Evolutionary conservation across 2,888 invertebrate genomes (phyloP), one percentile per base, ranked within the genome.

Genomic region (Conistra vaccinii): DNA sequence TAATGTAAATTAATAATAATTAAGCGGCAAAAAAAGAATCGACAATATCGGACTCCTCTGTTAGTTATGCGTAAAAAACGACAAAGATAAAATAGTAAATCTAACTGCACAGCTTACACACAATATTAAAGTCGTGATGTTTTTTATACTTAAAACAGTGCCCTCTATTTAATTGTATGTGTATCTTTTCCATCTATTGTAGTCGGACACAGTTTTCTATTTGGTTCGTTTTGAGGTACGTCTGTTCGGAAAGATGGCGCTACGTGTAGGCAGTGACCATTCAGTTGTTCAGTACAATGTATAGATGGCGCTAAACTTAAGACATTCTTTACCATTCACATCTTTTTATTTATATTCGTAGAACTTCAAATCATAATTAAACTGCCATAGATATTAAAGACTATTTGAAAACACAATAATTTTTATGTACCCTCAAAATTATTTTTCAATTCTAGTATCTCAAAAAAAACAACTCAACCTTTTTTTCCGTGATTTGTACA

Each of bases 211-310:
- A 2, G 29, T 48, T 45, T 2, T 10, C 5, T 14, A 6, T 32
- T 9, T 2, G 0, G 9, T 51, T 32, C 20, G 4, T 42, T 57
- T 55, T 58, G 1, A 1, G 58, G n/a, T 1, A 10, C 1, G 0
- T 2, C n/a, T 6, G 0, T 39, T 39, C 1, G 0, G 14, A 29
- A 0, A 86, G 84, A 69, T 86, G 73, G 17, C 75, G 58, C 6
- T 53, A 32, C 20, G n/a, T 39, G 14, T 61, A 12, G 2, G 35
- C 1, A 17, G 32, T 10, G n/a, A 48, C 2, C 1, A 29, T 12
- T 26, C 26, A 35, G 23, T 48, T 17, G 7, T n/a, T 48, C 0
- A 14, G 0, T 23, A 20, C 1, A 0, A 2, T n/a, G 9, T 60
- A 3, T 53, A 81, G 61, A 80, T 74, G 42, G 55, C 66, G 42